Base-by-base conservation (phyloP, 2,113 vertebrate species). In the Leucopsar rothschildi region DNA sequence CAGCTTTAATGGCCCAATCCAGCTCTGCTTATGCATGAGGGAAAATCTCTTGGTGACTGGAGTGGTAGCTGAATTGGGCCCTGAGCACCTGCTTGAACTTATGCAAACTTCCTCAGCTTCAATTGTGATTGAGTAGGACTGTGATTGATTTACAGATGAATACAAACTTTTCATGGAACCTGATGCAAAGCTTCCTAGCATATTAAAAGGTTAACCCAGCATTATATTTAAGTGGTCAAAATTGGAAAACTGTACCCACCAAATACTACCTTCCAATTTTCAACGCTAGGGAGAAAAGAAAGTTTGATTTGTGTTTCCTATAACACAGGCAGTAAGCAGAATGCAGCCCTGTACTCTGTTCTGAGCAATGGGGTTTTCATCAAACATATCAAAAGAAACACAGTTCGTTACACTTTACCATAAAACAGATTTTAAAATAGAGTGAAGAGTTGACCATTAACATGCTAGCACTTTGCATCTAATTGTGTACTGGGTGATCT, bases 101-200 rank as follows among this genome's bases (percentile, higher is more conserved):
- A 28, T 0, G 28, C 56, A 83, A 63, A 64, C 77, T 71, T 88
- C 70, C 37, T n/a, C 72, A 63, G 27, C 68, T 73, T 87, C 81
- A 79, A 5, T 33, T 89, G 91, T 64, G 92, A 87, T 93, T 70
- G 27, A 76, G 45, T 79, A 56, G 2, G 33, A 77, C 84, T 90
- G 50, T 3, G 18, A 44, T 5, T 70, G 71, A 80, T 86, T 56
- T 90, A 59, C 49, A 39, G 59, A 64, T 42, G n/a, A 93, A 69
- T 20, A 45, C 49, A 37, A 29, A 82, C 79, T 66, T 84, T 63
- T 64, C 40, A 53, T 81, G 55, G 44, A 93, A 79, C 59, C 17
- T n/a, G 49, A 93, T 88, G 86, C 76, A 96, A 90, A 94, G 85
- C 76, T 83, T 81, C 65, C 82, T 92, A 75, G 94, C 85, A 66